Evolutionary conservation across 2,113 vertebrate species (phyloP).

Genomic region (Abramis brama): DNA sequence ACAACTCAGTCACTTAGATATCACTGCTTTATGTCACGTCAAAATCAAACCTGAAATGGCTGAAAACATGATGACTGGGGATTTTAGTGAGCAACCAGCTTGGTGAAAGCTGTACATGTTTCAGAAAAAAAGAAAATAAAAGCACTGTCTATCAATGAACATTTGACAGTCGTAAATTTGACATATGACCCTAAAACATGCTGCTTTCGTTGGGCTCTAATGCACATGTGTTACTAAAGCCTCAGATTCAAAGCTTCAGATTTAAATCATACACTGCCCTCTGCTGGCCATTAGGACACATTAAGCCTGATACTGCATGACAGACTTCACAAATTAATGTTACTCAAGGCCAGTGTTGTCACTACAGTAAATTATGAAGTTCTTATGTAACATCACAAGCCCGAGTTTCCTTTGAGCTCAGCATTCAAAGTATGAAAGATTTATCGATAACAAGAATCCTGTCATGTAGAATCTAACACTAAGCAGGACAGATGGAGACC

Average conservation of each 20-base stretch:
- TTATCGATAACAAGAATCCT: conserved; percentile 30
- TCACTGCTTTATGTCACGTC: too few species aligned
- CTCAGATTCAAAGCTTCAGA: not conserved
- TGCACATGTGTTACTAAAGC: not conserved
- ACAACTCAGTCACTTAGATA: too few species aligned
- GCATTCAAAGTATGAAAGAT: conserved; percentile 16
- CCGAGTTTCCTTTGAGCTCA: conserved; percentile 25
- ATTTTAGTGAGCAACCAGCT: too few species aligned
- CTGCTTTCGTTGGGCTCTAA: not conserved
- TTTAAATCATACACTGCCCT: conserved; percentile 41
- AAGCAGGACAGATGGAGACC: conserved; percentile 34
- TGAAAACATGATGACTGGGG: too few species aligned
- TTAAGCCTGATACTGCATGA: not conserved
- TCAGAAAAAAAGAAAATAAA: not conserved
- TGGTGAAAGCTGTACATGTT: not conserved
- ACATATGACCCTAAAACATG: not conserved
- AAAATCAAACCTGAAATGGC: too few species aligned
- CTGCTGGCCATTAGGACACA: conserved; percentile 43
- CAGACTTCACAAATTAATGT: not conserved
- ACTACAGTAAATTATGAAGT: conserved; percentile 17
- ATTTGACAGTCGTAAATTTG: not conserved
- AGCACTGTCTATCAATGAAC: not conserved
- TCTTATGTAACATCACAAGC: conserved; percentile 18
- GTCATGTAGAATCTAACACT: conserved; percentile 3
- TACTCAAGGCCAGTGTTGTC: conserved; percentile 27